Percentiles rank a stretch among this genome's conserved stretches.
Conservation (phyloP, 1,140 invertebrate genomes). For the Drosophila bocqueti region DNA sequence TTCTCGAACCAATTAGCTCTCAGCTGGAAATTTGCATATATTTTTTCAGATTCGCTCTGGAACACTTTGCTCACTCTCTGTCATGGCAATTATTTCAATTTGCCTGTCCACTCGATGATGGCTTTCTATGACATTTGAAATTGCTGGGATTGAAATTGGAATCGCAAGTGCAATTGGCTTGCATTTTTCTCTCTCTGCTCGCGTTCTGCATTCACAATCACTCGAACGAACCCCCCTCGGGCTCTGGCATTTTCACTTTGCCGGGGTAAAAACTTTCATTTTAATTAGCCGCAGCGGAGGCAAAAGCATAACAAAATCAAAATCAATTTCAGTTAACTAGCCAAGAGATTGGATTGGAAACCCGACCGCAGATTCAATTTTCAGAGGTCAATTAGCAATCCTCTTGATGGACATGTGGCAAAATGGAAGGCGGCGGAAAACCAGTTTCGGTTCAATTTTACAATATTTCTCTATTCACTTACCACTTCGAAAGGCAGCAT, state of each 20-base stretch:
- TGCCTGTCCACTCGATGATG: conserved; percentile 44
- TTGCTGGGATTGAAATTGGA: conserved; percentile 28
- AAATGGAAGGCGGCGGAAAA: conserved; percentile 15
- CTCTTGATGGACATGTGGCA: conserved; percentile 58
- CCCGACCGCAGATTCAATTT: conserved; percentile 76
- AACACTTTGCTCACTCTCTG: conserved; percentile 26
- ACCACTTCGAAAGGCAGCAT: conserved; percentile 65
- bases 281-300: conserved; percentile 59
- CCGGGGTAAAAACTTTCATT: conserved; percentile 70
- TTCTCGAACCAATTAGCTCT: conserved; percentile 12
- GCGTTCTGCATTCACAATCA: conserved; percentile 36
- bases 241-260: conserved; percentile 57
- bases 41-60: conserved; percentile 5
- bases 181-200: conserved; percentile 12
- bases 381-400: conserved; percentile 75
- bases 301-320: conserved; percentile 53
- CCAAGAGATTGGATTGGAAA: conserved; percentile 59
- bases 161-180: conserved; percentile 34
- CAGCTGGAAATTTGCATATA: conserved; percentile 7
- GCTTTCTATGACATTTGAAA: conserved; percentile 54
- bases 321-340: conserved; percentile 67
- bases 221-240: conserved; percentile 11
- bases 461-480: conserved; percentile 40
- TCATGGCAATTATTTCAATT: conserved; percentile 50
- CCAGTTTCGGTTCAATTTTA: conserved; percentile 59